phyloP scores from a whole-genome alignment of 2,113 vertebrate species.

The Stercorarius parasiticus region DNA sequence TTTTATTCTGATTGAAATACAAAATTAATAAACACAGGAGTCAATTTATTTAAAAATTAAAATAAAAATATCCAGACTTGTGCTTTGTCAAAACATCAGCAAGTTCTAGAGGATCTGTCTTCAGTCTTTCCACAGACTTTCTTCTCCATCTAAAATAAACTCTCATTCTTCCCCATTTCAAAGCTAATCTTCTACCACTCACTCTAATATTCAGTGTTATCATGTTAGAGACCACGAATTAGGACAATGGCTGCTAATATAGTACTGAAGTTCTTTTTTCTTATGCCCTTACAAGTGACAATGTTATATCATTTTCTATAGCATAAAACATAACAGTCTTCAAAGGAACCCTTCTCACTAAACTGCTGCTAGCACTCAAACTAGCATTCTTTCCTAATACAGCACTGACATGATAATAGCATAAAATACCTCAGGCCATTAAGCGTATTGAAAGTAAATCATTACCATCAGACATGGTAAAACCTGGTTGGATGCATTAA shows the following conservation, averaged over 20 bases:
- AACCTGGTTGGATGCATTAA: slow-evolving; percentile 6
- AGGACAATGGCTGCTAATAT: background rate
- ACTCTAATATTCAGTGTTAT: background rate
- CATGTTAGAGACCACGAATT: background rate
- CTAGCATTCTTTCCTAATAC: background rate
- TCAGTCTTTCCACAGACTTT: background rate
- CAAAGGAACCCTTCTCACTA: background rate
- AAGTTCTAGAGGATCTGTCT: background rate
- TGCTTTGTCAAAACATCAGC: background rate
- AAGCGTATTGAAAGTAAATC: slow-evolving; percentile 54
- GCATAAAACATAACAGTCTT: background rate
- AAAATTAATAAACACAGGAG: background rate
- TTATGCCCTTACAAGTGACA: background rate
- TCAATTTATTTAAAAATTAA: background rate
- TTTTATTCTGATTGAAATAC: background rate
- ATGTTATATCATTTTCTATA: background rate
- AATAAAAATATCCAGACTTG: background rate
- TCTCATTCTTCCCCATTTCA: background rate
- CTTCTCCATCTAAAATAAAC: background rate
- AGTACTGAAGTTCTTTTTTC: background rate
- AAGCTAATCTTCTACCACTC: background rate
- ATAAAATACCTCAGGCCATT: slow-evolving; percentile 49
- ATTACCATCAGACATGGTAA: slow-evolving; percentile 22
- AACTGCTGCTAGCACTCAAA: background rate
- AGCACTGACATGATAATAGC: slow-evolving; percentile 52